phyloP scores from a whole-genome alignment of 1,140 invertebrate species.

The Tetragonula clypearis region DNA sequence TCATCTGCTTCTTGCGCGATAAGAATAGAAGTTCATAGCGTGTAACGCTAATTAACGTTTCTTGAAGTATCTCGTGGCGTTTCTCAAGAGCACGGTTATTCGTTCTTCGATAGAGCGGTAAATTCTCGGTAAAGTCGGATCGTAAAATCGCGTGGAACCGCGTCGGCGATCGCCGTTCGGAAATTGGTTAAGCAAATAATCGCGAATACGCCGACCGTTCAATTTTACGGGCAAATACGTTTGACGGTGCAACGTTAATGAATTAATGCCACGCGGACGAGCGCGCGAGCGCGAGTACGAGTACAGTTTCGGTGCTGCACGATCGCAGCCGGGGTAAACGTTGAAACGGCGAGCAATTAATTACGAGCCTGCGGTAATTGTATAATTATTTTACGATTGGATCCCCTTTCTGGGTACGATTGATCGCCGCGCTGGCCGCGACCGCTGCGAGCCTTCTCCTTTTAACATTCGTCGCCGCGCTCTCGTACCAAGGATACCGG shows the following conservation, averaged over 20 bases:
- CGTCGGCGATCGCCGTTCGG: constrained; percentile 57
- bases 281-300: constrained; percentile 39
- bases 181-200: constrained; percentile 77
- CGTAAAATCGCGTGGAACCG: constrained; percentile 55
- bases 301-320: constrained; percentile 33
- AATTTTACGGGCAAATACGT: constrained; percentile 76
- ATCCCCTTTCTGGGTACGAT: constrained; percentile 35
- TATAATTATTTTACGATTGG: constrained; percentile 78
- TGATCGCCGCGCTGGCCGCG: background rate
- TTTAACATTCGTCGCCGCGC: background rate
- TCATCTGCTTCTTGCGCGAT: background rate
- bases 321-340: constrained; percentile 64
- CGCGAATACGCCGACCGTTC: constrained; percentile 60
- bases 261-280: constrained; percentile 70
- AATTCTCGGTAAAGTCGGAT: constrained; percentile 2
- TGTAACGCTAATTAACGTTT: background rate
- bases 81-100: background rate
- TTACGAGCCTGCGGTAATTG: constrained; percentile 73
- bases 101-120: background rate
- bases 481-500: background rate
- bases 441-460: background rate
- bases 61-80: background rate
- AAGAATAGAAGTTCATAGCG: background rate
- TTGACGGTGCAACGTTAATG: constrained; percentile 67
- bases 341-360: constrained; percentile 73